Evolutionary conservation across 2,113 vertebrate genomes (phyloP).

Genomic region (Eurystomus gularis): DNA sequence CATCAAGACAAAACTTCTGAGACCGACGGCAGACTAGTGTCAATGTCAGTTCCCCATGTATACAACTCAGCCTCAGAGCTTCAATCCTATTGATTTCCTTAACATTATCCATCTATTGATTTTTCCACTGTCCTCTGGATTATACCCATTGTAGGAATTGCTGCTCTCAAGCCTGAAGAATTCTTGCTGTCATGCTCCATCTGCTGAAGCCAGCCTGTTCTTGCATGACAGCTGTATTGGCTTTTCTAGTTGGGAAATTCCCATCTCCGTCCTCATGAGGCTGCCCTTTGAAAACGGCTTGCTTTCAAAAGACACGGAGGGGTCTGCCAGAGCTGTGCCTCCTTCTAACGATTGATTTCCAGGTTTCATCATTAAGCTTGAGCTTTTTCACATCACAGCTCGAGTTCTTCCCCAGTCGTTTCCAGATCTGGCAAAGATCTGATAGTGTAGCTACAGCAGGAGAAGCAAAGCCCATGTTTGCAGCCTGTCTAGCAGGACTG

Average conservation of each 20-base stretch:
- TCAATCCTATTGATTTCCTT: slow-evolving; percentile 1
- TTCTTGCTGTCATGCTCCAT: background rate
- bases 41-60: background rate
- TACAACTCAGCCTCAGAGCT: background rate
- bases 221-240: background rate
- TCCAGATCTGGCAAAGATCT: background rate
- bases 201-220: slow-evolving; percentile 4
- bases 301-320: background rate
- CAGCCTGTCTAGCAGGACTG: background rate
- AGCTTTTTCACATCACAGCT: background rate
- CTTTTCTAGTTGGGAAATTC: slow-evolving; percentile 14
- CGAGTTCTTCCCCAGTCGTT: background rate
- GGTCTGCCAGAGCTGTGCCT: background rate
- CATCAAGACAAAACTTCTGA: background rate
- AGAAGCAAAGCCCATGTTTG: background rate
- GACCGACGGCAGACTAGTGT: background rate
- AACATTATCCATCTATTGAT: background rate
- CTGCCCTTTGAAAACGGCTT: background rate
- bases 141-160: background rate
- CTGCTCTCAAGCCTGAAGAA: background rate
- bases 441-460: background rate
- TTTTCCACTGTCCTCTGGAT: background rate
- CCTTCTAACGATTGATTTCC: background rate
- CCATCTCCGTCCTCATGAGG: background rate
- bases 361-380: background rate